phyloP scores from a whole-genome alignment of 2,888 invertebrate species.

The Melanargia galathea region DNA sequence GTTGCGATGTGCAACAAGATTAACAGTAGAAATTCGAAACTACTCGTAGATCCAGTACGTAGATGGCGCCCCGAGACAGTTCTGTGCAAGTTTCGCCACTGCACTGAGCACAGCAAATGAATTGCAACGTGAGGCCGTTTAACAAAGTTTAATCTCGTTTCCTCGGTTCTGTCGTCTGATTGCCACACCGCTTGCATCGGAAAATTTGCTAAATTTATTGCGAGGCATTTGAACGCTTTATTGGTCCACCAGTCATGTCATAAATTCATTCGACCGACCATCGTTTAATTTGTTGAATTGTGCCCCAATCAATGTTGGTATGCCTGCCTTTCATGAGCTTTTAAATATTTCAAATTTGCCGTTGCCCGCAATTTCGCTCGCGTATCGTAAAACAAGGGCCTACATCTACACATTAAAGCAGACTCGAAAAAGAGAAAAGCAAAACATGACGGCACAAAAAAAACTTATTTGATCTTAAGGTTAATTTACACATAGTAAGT shows the following conservation, averaged over 20 bases:
- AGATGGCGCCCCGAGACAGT: slow-evolving; percentile 27
- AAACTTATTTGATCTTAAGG: no score
- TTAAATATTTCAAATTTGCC: slow-evolving; percentile 12
- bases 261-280: slow-evolving; percentile 53
- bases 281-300: slow-evolving; percentile 39
- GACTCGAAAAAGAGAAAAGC: no score
- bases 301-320: slow-evolving; percentile 32
- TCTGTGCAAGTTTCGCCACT: slow-evolving; percentile 61
- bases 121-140: slow-evolving; percentile 76
- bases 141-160: slow-evolving; percentile 79
- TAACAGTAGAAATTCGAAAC: slow-evolving; percentile 59
- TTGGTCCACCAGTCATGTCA: slow-evolving; percentile 48
- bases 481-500: no score
- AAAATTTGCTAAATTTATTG: slow-evolving; percentile 64
- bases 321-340: slow-evolving; percentile 10
- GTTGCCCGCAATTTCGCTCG: slow-evolving; percentile 11
- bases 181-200: slow-evolving; percentile 53
- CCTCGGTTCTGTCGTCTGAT: slow-evolving; percentile 58
- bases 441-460: no score
- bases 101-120: slow-evolving; percentile 64
- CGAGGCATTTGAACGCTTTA: slow-evolving; percentile 50
- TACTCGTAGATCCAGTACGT: slow-evolving; percentile 51
- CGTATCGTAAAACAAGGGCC: neutral
- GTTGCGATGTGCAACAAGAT: slow-evolving; percentile 49
- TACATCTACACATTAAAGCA: no score